Conservation (phyloP, 2,113 vertebrate species). For the Zosterops lateralis region DNA sequence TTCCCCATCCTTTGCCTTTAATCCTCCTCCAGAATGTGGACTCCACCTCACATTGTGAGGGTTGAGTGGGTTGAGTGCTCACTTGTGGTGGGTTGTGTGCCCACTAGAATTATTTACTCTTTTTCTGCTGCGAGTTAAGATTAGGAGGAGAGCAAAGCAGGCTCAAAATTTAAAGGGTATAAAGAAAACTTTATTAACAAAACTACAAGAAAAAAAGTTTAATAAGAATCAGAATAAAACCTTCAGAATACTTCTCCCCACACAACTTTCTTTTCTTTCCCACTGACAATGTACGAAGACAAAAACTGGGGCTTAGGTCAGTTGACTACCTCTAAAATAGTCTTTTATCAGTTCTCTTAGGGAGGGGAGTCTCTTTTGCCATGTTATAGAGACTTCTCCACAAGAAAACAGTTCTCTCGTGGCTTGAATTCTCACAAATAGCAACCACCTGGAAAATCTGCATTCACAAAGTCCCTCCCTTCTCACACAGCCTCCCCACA, state of each 20-base stretch:
- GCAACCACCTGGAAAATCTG: neutral
- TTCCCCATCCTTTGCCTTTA: neutral
- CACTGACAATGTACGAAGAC: neutral
- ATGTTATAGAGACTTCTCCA: neutral
- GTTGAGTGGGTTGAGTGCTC: neutral
- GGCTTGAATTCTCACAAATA: neutral
- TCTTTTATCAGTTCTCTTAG: neutral
- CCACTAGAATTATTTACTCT: neutral
- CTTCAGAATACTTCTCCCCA: neutral
- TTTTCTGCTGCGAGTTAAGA: neutral
- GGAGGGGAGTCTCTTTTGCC: neutral
- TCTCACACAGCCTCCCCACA: neutral
- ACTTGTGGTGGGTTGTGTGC: neutral
- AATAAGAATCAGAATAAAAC: neutral
- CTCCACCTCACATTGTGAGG: neutral
- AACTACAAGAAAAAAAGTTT: neutral
- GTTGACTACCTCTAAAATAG: neutral
- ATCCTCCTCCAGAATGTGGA: neutral
- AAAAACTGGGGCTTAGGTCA: neutral
- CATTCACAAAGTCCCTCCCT: neutral
- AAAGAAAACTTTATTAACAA: neutral
- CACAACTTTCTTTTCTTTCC: neutral
- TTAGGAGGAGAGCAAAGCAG: neutral
- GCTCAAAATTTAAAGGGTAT: neutral
- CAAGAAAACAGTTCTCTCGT: neutral